These are phyloP conservation scores for Oxyscelio sp. DNA, from an alignment of 2,888 invertebrate species.

Conservation along the genomic window DNA sequence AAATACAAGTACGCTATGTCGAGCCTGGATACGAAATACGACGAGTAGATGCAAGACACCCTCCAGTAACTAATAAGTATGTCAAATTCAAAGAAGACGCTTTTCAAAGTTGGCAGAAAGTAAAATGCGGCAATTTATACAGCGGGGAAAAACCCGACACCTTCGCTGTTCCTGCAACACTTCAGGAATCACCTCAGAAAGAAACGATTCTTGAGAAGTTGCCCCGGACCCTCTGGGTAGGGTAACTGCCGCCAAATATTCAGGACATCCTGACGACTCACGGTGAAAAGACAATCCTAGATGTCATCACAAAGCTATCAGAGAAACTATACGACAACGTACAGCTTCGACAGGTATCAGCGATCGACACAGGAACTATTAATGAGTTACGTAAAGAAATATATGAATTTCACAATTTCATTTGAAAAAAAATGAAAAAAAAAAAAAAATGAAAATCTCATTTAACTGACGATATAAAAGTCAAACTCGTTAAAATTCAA, in stretches of 20 bases:
- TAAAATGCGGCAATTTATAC: too few species aligned
- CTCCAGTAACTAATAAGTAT: not conserved
- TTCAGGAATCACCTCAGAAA: constrained; percentile 55
- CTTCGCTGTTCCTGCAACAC: constrained; percentile 79
- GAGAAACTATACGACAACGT: constrained; percentile 30
- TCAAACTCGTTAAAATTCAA: too few species aligned
- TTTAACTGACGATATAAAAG: too few species aligned
- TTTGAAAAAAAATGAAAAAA: too few species aligned
- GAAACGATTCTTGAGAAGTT: too few species aligned
- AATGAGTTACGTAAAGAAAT: too few species aligned
- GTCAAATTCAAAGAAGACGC: not conserved
- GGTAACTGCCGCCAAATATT: not conserved
- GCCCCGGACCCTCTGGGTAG: too few species aligned
- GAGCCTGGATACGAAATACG: constrained; percentile 12
- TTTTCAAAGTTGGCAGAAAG: too few species aligned
- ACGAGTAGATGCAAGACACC: not conserved
- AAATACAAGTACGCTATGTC: constrained; percentile 15
- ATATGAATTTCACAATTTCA: too few species aligned
- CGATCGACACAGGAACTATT: too few species aligned
- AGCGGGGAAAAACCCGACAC: too few species aligned
- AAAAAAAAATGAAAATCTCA: too few species aligned
- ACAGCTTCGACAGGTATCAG: not conserved
- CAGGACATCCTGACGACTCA: constrained; percentile 68
- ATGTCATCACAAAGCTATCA: constrained; percentile 62
- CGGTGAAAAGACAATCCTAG: constrained; percentile 23